Percentiles rank a stretch among this genome's conserved stretches.
Evolutionary conservation across 1,140 invertebrate species (phyloP).

Genomic region (Bombyx mori): ASM3026992v2 NC_085124.1:6025501-6026000

Average conservation of each 20-base stretch:
- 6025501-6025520: no score
- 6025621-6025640: no score
- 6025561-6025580: no score
- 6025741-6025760: conserved; percentile 37
- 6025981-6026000: no score
- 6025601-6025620: no score
- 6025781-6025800: conserved; percentile 21
- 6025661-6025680: no score
- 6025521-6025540: no score
- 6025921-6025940: conserved; percentile 49
- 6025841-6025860: conserved; percentile 31
- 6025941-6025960: conserved; percentile 9
- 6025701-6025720: conserved; percentile 37
- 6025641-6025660: no score
- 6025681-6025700: conserved; percentile 9
- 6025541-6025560: no score
- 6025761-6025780: conserved; percentile 31
- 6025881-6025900: background rate
- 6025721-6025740: conserved; percentile 39
- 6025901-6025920: conserved; percentile 41
- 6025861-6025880: conserved; percentile 34
- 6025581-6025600: no score
- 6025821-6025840: conserved; percentile 24
- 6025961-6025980: background rate
- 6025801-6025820: conserved; percentile 30